A percentile compares a stretch with the other conserved stretches of the same genome.
Conservation (phyloP, 2,888 invertebrate species). For the Zygogramma bicolorata region DNA sequence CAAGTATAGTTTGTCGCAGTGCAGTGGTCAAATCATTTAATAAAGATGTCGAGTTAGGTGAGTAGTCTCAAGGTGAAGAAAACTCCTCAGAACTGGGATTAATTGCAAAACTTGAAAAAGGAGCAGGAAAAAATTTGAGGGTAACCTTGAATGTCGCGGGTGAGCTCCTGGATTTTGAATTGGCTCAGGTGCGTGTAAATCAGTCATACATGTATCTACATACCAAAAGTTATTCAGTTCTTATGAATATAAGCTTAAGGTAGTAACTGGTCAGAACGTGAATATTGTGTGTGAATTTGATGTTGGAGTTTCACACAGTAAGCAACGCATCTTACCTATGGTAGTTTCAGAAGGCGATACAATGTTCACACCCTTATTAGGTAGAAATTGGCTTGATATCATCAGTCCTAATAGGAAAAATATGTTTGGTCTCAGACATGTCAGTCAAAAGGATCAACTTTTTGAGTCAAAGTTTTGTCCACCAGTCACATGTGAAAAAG, state of each 20-base stretch:
- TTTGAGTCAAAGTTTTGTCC: not conserved
- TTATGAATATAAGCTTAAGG: conserved; percentile 28
- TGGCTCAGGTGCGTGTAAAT: conserved; percentile 23
- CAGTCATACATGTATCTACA: conserved; percentile 8
- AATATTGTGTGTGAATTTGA: conserved; percentile 23
- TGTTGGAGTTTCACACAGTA: conserved; percentile 16
- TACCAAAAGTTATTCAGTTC: not conserved
- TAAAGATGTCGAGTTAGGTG: not conserved
- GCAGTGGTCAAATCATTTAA: conserved; percentile 6
- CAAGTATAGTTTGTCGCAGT: conserved; percentile 21
- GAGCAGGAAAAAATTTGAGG: conserved; percentile 7
- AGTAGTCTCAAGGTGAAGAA: conserved; percentile 11
- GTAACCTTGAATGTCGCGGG: conserved; percentile 8
- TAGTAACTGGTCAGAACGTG: conserved; percentile 31
- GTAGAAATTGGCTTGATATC: conserved; percentile 21
- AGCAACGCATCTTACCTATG: not conserved
- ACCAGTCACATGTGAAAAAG: conserved; percentile 1
- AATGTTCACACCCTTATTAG: conserved; percentile 16
- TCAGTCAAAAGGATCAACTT: not conserved
- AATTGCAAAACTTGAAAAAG: conserved; percentile 16
- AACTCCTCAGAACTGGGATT: conserved; percentile 4
- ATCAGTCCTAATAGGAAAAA: conserved; percentile 20
- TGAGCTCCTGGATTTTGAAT: conserved; percentile 20
- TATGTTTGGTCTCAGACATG: conserved; percentile 7
- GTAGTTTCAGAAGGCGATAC: conserved; percentile 11